A percentile compares a stretch with the other conserved stretches of the same genome.
Evolutionary conservation across 2,888 invertebrate genomes (phyloP).

Genomic region (Heliothis peltigera): DNA sequence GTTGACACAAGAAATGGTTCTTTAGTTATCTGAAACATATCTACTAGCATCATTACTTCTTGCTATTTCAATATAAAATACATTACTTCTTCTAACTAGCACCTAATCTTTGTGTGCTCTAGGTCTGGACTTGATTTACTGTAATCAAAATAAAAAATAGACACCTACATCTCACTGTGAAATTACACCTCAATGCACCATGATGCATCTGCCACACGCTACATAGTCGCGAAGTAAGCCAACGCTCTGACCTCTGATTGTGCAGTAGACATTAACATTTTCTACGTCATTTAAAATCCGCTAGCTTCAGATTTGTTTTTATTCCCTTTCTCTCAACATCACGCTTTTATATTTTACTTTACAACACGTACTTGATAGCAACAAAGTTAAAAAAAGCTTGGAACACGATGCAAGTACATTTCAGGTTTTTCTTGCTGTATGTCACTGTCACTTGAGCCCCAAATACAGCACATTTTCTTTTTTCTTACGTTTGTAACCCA

Average conservation of each 20-base stretch:
- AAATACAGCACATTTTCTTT: slow-evolving; percentile 15
- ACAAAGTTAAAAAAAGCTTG: slow-evolving; percentile 22
- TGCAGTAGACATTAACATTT: slow-evolving; percentile 42
- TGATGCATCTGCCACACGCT: slow-evolving; percentile 34
- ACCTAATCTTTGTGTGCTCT: not conserved
- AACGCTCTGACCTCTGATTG: slow-evolving; percentile 29
- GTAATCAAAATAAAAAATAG: slow-evolving; percentile 3
- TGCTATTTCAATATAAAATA: no score
- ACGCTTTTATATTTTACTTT: slow-evolving; percentile 36
- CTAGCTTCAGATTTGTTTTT: slow-evolving; percentile 47
- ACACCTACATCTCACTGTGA: not conserved
- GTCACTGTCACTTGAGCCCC: slow-evolving; percentile 22
- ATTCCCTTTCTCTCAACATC: slow-evolving; percentile 53
- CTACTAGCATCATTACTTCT: no score
- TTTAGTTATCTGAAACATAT: not conserved
- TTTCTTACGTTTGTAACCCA: slow-evolving; percentile 11
- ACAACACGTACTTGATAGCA: slow-evolving; percentile 32
- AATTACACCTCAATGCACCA: slow-evolving; percentile 11
- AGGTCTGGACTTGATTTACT: slow-evolving; percentile 3
- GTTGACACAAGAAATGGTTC: not conserved
- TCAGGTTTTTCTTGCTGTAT: slow-evolving; percentile 19
- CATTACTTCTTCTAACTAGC: no score
- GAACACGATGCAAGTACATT: slow-evolving; percentile 11
- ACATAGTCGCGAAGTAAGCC: slow-evolving; percentile 37
- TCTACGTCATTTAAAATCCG: slow-evolving; percentile 44